These are phyloP conservation scores for Myotis pilosus DNA, from an alignment of 2,797 vertebrate genomes.

Conservation along the genomic window DNA sequence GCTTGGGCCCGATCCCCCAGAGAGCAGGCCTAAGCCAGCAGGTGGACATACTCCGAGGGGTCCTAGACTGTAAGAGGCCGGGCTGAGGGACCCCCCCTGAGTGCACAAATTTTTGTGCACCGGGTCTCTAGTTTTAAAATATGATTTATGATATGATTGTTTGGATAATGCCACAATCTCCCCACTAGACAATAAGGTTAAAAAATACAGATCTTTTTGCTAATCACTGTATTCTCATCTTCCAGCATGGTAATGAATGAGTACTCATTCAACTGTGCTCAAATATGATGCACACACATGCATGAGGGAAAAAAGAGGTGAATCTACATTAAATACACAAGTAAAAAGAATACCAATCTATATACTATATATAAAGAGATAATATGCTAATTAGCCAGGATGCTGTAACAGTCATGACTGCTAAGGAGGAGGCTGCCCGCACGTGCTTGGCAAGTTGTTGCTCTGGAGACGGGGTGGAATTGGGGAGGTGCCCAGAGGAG, in stretches of 20 bases:
- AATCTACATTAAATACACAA: background rate
- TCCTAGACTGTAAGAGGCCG: no score
- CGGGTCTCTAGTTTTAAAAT: background rate
- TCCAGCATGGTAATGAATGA: background rate
- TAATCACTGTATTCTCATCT: background rate
- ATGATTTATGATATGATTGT: background rate
- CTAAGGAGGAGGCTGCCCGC: no score
- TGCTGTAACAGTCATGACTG: no score
- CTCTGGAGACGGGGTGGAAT: no score
- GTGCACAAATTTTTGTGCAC: no score
- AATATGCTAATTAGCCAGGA: no score
- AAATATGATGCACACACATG: background rate
- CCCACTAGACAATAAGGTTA: background rate
- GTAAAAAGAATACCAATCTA: background rate
- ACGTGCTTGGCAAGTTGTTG: rapidly evolving
- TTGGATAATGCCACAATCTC: background rate
- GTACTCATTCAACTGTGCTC: background rate
- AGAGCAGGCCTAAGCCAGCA: no score
- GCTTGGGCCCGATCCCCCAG: no score
- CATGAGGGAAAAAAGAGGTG: background rate
- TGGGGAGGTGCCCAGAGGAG: no score
- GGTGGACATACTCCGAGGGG: no score
- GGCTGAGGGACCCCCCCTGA: no score
- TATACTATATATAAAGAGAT: no score
- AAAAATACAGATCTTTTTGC: background rate